Evolutionary conservation across 2,113 vertebrate genomes (phyloP), one percentile per base, ranked within the genome.

Genomic region (Cygnus atratus): DNA sequence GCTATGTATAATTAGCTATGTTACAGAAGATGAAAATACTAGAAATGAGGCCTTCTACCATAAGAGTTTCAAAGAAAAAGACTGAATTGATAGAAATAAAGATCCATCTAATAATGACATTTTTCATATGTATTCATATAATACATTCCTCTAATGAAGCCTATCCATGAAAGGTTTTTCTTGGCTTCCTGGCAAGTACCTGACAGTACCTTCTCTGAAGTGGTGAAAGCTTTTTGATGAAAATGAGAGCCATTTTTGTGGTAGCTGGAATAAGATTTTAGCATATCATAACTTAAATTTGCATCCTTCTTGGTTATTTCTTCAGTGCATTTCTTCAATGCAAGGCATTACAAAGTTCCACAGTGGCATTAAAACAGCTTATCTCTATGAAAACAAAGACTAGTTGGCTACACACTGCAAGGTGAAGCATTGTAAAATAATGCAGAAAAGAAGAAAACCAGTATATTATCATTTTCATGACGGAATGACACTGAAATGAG

Each of bases 181-280:
- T 76, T 95, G 93, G 68, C 63, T 87, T 87, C 84, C 58, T 84
- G 88, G 82, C 41, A 92, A 58, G 83, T 80, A 66, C 12, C 28
- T 63, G 74, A 12, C 14, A 52, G 3, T 22, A 66, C 13, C 14
- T 55, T 41, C 33, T 93, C 37, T 78, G 50, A 90, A 75, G 82
- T 80, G 94, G 39, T 72, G 77, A 76, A 92, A 87, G 18, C 2
- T 92, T 97, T 96, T 70, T 88, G 73, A 59, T 95, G 70, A 95
- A 93, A 95, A 70, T 78, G 46, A 93, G 24, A 87, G 8, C 54
- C 37, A 77, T 93, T 26, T 92, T 10, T 43, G 85, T 95, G 79
- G 71, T 18, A 46, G 21, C 9, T 41, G 71, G 57, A 96, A 93
- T 55, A 84, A 88, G 37, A 73, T 74, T 71, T 88, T 50, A 87